Conservation (phyloP, 2,888 invertebrate genomes). For the Coecobrya sp. region DNA sequence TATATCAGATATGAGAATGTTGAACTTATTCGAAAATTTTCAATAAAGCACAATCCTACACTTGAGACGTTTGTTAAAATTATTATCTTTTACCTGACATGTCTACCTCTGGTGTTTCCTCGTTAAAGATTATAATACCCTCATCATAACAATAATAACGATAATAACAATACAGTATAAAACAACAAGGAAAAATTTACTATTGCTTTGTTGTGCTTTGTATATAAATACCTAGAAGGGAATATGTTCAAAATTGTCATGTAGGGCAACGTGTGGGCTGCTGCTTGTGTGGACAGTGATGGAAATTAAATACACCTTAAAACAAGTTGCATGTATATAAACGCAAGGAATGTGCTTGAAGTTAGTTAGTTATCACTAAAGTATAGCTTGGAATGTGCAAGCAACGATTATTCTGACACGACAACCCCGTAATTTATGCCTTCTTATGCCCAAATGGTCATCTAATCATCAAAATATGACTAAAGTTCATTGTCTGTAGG, state of each 20-base stretch:
- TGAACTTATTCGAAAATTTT: background rate
- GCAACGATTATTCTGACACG: conserved; percentile 50
- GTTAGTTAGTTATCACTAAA: background rate
- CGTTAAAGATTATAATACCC: background rate
- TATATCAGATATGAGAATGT: background rate
- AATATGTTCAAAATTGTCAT: conserved; percentile 57
- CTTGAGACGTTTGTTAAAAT: conserved; percentile 28
- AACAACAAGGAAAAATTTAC: background rate
- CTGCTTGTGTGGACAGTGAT: background rate
- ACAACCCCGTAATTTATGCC: conserved; percentile 67
- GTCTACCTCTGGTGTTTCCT: background rate
- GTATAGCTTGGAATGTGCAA: conserved; percentile 13
- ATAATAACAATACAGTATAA: conserved; percentile 39
- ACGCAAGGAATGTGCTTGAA: conserved; percentile 8
- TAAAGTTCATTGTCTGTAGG: conserved; percentile 77
- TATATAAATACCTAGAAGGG: conserved; percentile 40
- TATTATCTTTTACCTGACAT: background rate
- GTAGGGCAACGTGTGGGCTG: conserved; percentile 71
- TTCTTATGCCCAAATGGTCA: conserved; percentile 56
- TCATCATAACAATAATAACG: conserved; percentile 10
- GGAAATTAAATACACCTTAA: conserved; percentile 48
- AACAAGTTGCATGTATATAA: conserved; percentile 4
- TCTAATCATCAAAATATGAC: conserved; percentile 40
- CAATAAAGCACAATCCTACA: conserved; percentile 35
- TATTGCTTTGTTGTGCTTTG: background rate